phyloP scores from a whole-genome alignment of 1,140 invertebrate species.

The Neodiprion virginianus region DNA sequence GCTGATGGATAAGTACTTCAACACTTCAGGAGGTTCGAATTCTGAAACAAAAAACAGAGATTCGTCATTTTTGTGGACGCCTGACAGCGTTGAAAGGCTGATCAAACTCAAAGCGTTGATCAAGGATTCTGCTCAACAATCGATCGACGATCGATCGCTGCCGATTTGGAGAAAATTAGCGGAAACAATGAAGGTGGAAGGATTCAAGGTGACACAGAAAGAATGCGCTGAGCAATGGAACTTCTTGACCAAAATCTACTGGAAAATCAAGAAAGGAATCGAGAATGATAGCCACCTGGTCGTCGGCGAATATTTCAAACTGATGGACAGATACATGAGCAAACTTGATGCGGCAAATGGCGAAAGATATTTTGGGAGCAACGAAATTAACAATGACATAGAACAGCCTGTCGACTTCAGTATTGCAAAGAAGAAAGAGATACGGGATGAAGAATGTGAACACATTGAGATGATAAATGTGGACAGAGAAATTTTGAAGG shows the following conservation, averaged over 20 bases:
- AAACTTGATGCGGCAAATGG: not conserved
- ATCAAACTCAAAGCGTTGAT: not conserved
- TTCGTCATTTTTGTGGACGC: not conserved
- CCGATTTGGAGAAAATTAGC: not conserved
- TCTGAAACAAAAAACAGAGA: not conserved
- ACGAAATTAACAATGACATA: not conserved
- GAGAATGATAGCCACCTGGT: not conserved
- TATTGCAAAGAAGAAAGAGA: not conserved
- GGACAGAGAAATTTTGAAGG: too few relatives aligned
- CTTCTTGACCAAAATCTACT: not conserved
- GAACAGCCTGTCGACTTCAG: not conserved
- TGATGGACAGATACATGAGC: not conserved
- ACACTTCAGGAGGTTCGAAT: not conserved
- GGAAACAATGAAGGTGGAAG: not conserved
- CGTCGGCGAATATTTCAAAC: not conserved
- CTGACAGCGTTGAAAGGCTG: not conserved
- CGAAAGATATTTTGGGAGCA: not conserved
- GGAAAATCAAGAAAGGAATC: not conserved
- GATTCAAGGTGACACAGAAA: not conserved
- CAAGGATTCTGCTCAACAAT: not conserved
- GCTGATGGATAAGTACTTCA: not conserved
- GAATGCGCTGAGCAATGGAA: not conserved
- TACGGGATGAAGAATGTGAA: not conserved
- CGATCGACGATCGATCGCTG: not conserved
- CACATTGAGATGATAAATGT: too few relatives aligned